Base-by-base conservation (phyloP, 1,140 invertebrate genomes). In the Drosophila lacteicornis region DNA sequence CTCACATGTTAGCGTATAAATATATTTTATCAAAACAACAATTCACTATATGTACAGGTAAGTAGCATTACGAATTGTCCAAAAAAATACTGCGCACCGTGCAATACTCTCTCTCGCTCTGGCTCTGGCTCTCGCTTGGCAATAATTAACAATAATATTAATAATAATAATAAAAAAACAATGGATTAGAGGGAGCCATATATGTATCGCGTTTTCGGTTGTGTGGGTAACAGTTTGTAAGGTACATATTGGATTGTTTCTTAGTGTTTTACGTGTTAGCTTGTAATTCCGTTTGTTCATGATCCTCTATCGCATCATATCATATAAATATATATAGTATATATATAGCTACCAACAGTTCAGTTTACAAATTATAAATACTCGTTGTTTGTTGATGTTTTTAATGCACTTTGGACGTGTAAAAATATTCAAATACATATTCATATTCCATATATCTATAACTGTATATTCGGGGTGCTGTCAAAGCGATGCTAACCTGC, bases 11-110 rank as follows among this genome's bases (percentile, higher is more conserved):
- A 43, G 59, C 57, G 50, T 70, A 79, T 79, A 84, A 65, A 85
- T 85, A 86, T 86, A 65, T 86, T 42, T 73, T 85, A 85, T 87
- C 84, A 88, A 87, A 88, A 87, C 80, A 88, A 80, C 86, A 88
- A 88, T 85, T 87, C 76, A 82, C 67, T 67, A 80, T 79, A 63
- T 79, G 68, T 68, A 59, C 60, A 61, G 30, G 51, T 60, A 55
- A 59, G 46, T 79, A 79, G 62, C 67, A 63, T 69, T 63, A 63
- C 47, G 56, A 78, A 55, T 38, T 55, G 50, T 79, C 59, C 40
- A 82, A 75, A 77, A 86, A 85, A 85, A 85, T 70, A 82, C 59
- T 55, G 43, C 56, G 62, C 62, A 50, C 49, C 49, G 57, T 67
- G 53, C 55, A 50, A 43, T 56, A 51, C 59, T 55, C n/a, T 62